A percentile compares a stretch with the other conserved stretches of the same genome.
Conservation (phyloP, 53 echinoderm and acorn worm genomes). For the Apostichopus leukothele region DNA sequence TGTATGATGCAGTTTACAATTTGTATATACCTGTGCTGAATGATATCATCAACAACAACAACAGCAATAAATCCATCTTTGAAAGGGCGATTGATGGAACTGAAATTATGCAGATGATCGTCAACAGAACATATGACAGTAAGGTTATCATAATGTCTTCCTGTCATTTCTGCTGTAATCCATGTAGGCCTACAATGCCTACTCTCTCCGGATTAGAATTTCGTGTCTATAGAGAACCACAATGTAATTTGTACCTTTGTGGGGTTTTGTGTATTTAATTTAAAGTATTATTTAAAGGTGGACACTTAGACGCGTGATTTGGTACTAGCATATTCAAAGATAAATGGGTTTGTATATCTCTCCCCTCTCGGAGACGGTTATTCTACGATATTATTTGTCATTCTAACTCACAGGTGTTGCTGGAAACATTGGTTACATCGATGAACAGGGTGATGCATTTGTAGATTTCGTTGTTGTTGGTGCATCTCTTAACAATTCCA, state of each 20-base stretch:
- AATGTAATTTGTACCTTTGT: no score
- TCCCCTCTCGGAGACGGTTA: no score
- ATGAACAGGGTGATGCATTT: constrained; percentile 77
- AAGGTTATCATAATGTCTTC: constrained; percentile 29
- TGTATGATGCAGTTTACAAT: constrained; percentile 83
- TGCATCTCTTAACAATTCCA: constrained; percentile 35
- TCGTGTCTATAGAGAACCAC: no score
- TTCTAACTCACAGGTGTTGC: constrained; percentile 65
- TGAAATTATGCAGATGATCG: constrained; percentile 61
- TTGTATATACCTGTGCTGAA: constrained; percentile 78
- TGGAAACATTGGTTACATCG: constrained; percentile 75
- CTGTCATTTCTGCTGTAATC: neutral
- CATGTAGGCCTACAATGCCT: no score
- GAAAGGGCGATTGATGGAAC: constrained; percentile 39
- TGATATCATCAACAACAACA: constrained; percentile 52
- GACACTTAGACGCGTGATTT: no score
- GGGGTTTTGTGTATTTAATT: no score
- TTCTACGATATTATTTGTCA: no score
- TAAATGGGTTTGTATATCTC: no score
- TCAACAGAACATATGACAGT: constrained; percentile 65
- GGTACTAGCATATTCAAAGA: no score
- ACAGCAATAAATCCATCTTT: neutral
- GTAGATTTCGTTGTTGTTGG: constrained; percentile 76
- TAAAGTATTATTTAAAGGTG: no score
- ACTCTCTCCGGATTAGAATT: no score